A percentile compares a stretch with the other conserved stretches of the same genome.
These are phyloP conservation scores for Ciona savignyi DNA, from an alignment of 23 tunicate species.

Conservation along the genomic window DNA sequence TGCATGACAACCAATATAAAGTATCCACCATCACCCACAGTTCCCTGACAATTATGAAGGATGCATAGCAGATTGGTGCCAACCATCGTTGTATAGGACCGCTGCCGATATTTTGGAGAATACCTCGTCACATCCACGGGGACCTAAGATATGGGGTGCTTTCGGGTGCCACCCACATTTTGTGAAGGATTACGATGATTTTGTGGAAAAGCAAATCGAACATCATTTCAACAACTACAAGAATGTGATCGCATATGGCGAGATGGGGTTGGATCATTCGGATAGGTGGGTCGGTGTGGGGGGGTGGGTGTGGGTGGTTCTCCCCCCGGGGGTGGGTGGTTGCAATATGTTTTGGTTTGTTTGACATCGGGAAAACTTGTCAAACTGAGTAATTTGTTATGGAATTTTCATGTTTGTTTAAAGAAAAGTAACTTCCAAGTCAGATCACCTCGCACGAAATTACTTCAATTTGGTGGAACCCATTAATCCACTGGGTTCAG, in stretches of 20 bases:
- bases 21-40: no score
- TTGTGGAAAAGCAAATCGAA: slow-evolving; percentile 42
- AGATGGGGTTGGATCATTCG: slow-evolving; percentile 76
- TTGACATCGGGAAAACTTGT: no score
- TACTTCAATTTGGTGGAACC: no score
- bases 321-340: no score
- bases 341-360: no score
- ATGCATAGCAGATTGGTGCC: slow-evolving; percentile 75
- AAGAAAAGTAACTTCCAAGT: no score
- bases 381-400: no score
- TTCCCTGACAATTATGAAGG: slow-evolving; percentile 68
- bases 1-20: no score
- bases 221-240: slow-evolving; percentile 10
- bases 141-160: slow-evolving; percentile 42
- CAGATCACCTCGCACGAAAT: no score
- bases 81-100: slow-evolving; percentile 34
- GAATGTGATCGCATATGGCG: slow-evolving; percentile 72
- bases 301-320: no score
- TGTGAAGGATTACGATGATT: slow-evolving; percentile 31
- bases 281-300: slow-evolving; percentile 74
- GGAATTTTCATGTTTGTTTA: no score
- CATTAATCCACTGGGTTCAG: no score
- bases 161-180: slow-evolving; percentile 80
- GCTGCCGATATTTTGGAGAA: slow-evolving; percentile 8
- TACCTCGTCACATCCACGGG: not conserved